A percentile compares a stretch with the other conserved stretches of the same genome.
phyloP scores from a whole-genome alignment of 2,888 invertebrate species.

The Mycalesis mineus region DNA sequence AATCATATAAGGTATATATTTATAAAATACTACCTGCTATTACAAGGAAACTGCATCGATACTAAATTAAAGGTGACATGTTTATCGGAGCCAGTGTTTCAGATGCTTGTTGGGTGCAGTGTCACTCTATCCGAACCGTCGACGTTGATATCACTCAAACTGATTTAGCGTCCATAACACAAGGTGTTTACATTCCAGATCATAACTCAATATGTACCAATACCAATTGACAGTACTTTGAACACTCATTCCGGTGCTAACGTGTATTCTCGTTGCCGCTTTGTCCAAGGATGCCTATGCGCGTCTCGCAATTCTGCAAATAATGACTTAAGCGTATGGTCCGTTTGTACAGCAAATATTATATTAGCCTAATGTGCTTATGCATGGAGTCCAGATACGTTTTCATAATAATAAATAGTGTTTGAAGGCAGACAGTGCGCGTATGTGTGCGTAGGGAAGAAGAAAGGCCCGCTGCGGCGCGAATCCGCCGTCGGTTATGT shows the following conservation, averaged over 20 bases:
- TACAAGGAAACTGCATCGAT: slow-evolving; percentile 8
- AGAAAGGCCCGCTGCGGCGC: slow-evolving; percentile 68
- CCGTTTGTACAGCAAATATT: slow-evolving; percentile 57
- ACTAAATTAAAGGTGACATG: slow-evolving; percentile 41
- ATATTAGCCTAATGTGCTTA: slow-evolving; percentile 57
- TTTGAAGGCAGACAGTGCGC: slow-evolving; percentile 41
- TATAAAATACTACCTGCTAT: neutral
- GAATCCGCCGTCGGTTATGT: slow-evolving; percentile 68
- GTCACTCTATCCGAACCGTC: slow-evolving; percentile 47
- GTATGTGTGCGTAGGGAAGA: slow-evolving; percentile 52
- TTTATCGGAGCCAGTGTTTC: slow-evolving; percentile 51
- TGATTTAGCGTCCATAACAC: slow-evolving; percentile 44
- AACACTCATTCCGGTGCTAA: slow-evolving; percentile 42
- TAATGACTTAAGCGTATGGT: slow-evolving; percentile 47
- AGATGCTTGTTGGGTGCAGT: slow-evolving; percentile 45
- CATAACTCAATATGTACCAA: slow-evolving; percentile 32
- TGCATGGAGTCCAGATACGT: slow-evolving; percentile 62
- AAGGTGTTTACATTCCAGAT: slow-evolving; percentile 49
- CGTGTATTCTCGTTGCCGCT: slow-evolving; percentile 54
- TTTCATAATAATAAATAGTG: slow-evolving; percentile 60
- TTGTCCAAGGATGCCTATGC: slow-evolving; percentile 51
- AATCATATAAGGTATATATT: neutral
- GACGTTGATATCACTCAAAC: slow-evolving; percentile 38
- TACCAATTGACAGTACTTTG: slow-evolving; percentile 11
- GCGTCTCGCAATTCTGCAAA: slow-evolving; percentile 50